Evolutionary conservation across 2,113 vertebrate genomes (phyloP), one percentile per base, ranked within the genome.

Genomic region (Taxidea taxus): DNA sequence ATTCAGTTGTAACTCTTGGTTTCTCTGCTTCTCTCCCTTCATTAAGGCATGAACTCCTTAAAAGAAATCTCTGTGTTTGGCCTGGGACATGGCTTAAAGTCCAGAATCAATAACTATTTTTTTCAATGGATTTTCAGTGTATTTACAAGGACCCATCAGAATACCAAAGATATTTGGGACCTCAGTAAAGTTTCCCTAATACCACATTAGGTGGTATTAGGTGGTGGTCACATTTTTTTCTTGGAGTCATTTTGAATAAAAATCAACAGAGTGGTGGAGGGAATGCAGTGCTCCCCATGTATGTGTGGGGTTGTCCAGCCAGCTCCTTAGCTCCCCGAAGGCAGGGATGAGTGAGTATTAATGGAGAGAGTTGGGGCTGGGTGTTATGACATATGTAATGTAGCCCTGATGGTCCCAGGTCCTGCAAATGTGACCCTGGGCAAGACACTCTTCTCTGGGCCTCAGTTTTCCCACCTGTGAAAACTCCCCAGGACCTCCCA

Each of bases 261-360:
- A 86, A 4, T n/a, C 4, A 10, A 8, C 37, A 21, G 56, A 6
- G n/a, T 54, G 29, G 9, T 62, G 42, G 62, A 29, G 3, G 56
- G 11, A 27, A 21, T 15, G 16, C 0, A 21, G 34, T 29, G 25
- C 5, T 62, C 7, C 27, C 58, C 7, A 23, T 0, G 0, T 3
- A 10, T 58, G 3, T 27, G 49, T 92, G 49, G 20, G 29, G 3
- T 5, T 81, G 6, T 49, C 72, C 44, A 13, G 9, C 3, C 2
- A 29, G 58, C 64, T 72, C 47, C 4, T 20, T 15, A n/a, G 75
- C 11, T 74, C 47, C 29, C 42, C 42, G 27, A 56, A n/a, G 27
- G n/a, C 29, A n/a, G 34, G 23, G 11, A 54, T 31, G 29, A 54
- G 8, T 31, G 72, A 44, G 14, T 4, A 14, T 44, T 42, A 29